A percentile compares a stretch with the other conserved stretches of the same genome.
These are phyloP conservation scores for Boloria selene DNA, from an alignment of 2,888 invertebrate genomes.

Conservation along the genomic window DNA sequence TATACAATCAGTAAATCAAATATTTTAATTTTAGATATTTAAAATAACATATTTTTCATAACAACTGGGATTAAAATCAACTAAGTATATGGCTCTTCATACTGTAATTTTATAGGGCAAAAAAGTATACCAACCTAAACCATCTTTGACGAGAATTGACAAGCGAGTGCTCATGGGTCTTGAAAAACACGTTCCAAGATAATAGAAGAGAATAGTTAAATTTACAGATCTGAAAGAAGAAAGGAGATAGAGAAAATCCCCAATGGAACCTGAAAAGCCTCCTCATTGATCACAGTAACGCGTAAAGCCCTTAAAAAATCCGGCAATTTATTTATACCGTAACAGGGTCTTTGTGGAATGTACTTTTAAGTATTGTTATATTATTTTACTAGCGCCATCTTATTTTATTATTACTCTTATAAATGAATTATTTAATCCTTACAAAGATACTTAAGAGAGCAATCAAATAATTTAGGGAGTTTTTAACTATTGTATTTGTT, in stretches of 20 bases:
- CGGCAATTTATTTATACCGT: constrained; percentile 75
- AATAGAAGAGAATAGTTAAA: constrained; percentile 50
- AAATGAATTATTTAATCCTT: too few species aligned
- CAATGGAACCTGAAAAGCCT: constrained; percentile 73
- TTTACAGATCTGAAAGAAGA: constrained; percentile 39
- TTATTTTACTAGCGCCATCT: constrained; percentile 5
- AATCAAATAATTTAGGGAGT: too few species aligned
- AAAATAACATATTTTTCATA: too few species aligned
- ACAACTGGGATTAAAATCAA: too few species aligned
- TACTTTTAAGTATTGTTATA: constrained; percentile 17
- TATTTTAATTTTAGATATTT: too few species aligned
- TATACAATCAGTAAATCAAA: too few species aligned
- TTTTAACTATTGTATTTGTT: too few species aligned
- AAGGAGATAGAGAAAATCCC: constrained; percentile 59
- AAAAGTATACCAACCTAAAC: constrained; percentile 55
- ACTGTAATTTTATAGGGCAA: constrained; percentile 32
- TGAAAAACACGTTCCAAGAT: constrained; percentile 56
- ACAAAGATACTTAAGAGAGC: too few species aligned
- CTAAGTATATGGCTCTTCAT: too few species aligned
- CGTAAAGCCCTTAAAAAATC: constrained; percentile 77
- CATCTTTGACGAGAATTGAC: constrained; percentile 70
- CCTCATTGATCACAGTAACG: constrained; percentile 76
- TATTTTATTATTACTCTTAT: background rate
- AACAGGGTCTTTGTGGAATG: constrained; percentile 52
- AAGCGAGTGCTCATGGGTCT: constrained; percentile 57